Evolutionary conservation across 92 coral and sea anemone species (phyloP), one percentile per base, ranked within the genome.

Genomic region (Palythoa grandis): DNA sequence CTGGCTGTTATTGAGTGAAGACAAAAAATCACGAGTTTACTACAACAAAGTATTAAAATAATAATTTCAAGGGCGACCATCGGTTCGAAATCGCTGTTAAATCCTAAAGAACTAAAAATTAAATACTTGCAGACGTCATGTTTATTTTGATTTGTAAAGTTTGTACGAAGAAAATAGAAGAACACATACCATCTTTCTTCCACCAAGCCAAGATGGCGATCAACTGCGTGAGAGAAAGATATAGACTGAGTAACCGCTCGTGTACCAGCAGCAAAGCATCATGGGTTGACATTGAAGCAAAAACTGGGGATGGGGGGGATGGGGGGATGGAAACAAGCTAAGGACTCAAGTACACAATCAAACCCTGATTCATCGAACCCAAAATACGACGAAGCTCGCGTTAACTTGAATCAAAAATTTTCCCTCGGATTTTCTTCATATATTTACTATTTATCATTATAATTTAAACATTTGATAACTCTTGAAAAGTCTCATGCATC

Each of bases 1-100:
- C 93, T 83, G 99, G 99, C 99, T 96, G 57, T 48, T 52, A 43
- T 48, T 50, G 79, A 57, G 61, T 73, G 65, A 77, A 23, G 7
- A 79, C 61, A 69, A 29, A 75, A 83, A 77, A 54, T 77, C 83
- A 17, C 70, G 68, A 17, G 77, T 37, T 15, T 7, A 15, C 38
- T 37, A 16, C 20, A 56, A 11, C n/a, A 12, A 77, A 47, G 20
- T 35, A 79, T 8, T 22, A 7, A 23, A 13, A 47, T 19, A 47
- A 22, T 11, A 43, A 66, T n/a, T 67, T 11, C 16, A 43, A 65
- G 19, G 74, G 10, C 9, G 15, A 11, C 72, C 84, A 79, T 79
- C 84, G 61, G 65, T 19, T 13, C 0, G 15, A 43, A 40, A 79
- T 79, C 84, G 2, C 35, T 66, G 13, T n/a, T n/a, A 8, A 79